Percentiles rank a stretch among this genome's conserved stretches.
Conservation (phyloP, 2,888 invertebrate genomes). For the Fragum fragum region DNA sequence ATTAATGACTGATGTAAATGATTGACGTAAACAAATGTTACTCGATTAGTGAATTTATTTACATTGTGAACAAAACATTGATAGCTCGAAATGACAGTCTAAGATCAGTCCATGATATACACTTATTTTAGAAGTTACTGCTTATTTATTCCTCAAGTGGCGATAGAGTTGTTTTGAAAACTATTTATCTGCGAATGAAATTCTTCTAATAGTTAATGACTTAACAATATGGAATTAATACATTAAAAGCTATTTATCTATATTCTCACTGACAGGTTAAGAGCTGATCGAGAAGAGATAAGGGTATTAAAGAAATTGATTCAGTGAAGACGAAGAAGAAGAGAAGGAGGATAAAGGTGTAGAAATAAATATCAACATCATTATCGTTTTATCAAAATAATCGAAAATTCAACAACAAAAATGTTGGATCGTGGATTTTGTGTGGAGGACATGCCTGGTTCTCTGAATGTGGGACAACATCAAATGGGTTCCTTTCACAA, state of each 20-base stretch:
- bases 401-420: neutral
- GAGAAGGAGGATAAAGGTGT: too few relatives aligned
- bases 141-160: neutral
- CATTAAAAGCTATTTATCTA: too few relatives aligned
- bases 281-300: too few relatives aligned
- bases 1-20: slow-evolving; percentile 63
- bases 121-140: neutral
- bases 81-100: slow-evolving; percentile 12
- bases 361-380: too few relatives aligned
- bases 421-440: slow-evolving; percentile 64
- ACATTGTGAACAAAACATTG: slow-evolving; percentile 48
- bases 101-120: slow-evolving; percentile 5
- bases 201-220: too few relatives aligned
- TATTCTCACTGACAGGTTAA: too few relatives aligned
- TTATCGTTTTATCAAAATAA: too few relatives aligned
- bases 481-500: slow-evolving; percentile 72
- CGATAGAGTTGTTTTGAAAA: neutral
- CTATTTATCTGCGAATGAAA: neutral
- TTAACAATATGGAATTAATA: too few relatives aligned
- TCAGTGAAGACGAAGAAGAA: too few relatives aligned
- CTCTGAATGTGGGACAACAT: slow-evolving; percentile 60
- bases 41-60: slow-evolving; percentile 64
- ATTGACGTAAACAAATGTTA: slow-evolving; percentile 67
- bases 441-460: slow-evolving; percentile 65
- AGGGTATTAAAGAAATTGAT: too few relatives aligned